phyloP scores from a whole-genome alignment of 2,888 invertebrate genomes.

The Barypeithes pellucidus region DNA sequence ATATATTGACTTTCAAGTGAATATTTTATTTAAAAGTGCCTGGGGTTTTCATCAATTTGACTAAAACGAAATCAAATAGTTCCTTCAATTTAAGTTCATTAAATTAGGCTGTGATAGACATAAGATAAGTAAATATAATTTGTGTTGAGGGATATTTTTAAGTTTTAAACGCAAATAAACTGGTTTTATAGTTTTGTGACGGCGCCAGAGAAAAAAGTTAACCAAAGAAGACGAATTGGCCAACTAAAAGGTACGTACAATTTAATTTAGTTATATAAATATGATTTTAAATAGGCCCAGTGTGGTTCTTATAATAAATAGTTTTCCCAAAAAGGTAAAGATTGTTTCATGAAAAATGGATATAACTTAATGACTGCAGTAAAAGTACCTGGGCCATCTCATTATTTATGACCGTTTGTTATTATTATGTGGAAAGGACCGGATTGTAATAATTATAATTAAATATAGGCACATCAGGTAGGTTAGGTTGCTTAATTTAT shows the following conservation, averaged over 20 bases:
- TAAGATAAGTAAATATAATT: neutral
- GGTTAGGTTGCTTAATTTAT: too few species aligned
- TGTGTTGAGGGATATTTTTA: neutral
- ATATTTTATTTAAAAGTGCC: neutral
- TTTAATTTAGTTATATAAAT: too few species aligned
- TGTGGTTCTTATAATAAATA: too few species aligned
- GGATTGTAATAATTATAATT: too few species aligned
- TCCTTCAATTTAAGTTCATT: neutral
- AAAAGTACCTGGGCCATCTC: too few species aligned
- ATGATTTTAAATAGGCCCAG: too few species aligned
- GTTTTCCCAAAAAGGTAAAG: too few species aligned
- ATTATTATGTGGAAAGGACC: too few species aligned
- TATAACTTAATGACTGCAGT: too few species aligned
- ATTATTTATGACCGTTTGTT: too few species aligned
- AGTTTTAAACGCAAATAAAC: neutral
- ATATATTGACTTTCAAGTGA: neutral
- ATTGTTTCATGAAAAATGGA: too few species aligned
- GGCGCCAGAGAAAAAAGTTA: neutral
- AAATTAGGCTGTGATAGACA: neutral
- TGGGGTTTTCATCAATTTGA: neutral
- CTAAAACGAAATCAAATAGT: neutral
- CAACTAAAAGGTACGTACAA: conserved; percentile 1
- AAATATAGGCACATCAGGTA: too few species aligned
- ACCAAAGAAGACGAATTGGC: neutral
- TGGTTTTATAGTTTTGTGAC: neutral